Base-by-base conservation (phyloP, 2,113 vertebrate genomes). In the Junco hyemalis region DNA sequence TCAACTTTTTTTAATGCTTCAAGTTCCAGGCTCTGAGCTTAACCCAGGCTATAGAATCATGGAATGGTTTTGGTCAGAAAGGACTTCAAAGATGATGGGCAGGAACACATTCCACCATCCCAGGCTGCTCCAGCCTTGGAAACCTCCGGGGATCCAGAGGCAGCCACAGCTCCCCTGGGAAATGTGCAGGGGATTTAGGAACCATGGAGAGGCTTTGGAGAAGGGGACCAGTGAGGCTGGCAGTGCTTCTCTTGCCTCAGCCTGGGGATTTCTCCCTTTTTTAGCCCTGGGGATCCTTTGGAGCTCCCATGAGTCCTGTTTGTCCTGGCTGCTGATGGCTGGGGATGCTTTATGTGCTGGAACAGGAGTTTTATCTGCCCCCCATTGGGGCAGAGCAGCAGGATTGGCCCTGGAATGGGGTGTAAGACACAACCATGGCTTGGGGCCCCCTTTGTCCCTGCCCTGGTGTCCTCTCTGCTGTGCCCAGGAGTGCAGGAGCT, bases 391-490 rank as follows among this genome's bases (percentile, higher is more conserved):
- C 84, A 95, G 36, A 9, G 2, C 69, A 70, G 78, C 10, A 8
- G 64, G 44, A 86, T 65, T 23, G 69, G 65, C 69, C 80, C 59
- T 72, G 91, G 61, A 28, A 12, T 0, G 35, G 45, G 29, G 28
- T 57, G 28, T 25, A 24, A 69, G 78, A 31, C 63, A 54, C 0
- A 4, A 21, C 95, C 70, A 26, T 74, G 95, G 85, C 92, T 78
- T 31, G n/a, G 72, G 63, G 88, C 81, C 94, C 91, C 94, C 90
- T 95, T 80, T 93, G 96, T 95, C 91, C 74, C 81, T 87, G 35
- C 81, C 59, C 71, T 79, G 48, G 84, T 57, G 86, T 48, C 74
- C 50, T 57, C 84, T 70, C 4, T 48, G 81, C 81, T 65, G 45
- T 57, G 73, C 45, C 81, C 78, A 90, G 73, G 74, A 82, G 42